Evolutionary conservation across 2,113 vertebrate species (phyloP).

Genomic region (Tenrec ecaudatus): DNA sequence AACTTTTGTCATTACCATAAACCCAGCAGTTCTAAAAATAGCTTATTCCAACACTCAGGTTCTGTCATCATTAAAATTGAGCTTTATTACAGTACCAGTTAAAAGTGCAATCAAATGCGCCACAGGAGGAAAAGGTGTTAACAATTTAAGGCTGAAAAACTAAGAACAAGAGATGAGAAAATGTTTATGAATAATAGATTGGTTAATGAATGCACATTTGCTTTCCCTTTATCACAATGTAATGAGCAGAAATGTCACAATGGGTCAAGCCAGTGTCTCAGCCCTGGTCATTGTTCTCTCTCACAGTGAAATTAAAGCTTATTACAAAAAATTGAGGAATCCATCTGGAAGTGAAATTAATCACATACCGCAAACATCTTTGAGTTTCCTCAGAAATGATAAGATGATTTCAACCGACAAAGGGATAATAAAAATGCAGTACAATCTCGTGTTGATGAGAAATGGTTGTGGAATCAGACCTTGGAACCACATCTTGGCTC

Average conservation of each 20-base stretch:
- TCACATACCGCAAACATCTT: not conserved
- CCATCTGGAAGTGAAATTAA: not conserved
- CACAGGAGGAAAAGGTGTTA: slow-evolving; percentile 50
- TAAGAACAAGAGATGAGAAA: not conserved
- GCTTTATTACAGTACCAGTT: slow-evolving; percentile 67
- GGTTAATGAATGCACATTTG: not conserved
- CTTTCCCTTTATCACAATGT: slow-evolving; percentile 20
- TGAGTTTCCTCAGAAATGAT: not conserved
- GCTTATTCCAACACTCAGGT: slow-evolving; percentile 70
- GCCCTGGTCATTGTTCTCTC: not conserved
- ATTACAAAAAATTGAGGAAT: not conserved
- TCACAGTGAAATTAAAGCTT: slow-evolving; percentile 23
- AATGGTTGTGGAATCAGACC: not conserved
- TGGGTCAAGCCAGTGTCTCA: slow-evolving; percentile 1
- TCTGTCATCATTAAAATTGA: slow-evolving; percentile 78
- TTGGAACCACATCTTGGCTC: not conserved
- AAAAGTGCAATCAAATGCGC: slow-evolving; percentile 34
- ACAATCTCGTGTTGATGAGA: not conserved
- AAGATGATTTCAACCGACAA: not conserved
- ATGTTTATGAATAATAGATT: not conserved
- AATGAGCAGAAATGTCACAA: slow-evolving; percentile 38
- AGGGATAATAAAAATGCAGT: slow-evolving; percentile 3
- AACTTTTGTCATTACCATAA: slow-evolving; percentile 84
- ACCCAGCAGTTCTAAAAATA: slow-evolving; percentile 83
- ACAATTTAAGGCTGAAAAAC: slow-evolving; percentile 49